Conservation (phyloP, 2,797 vertebrate genomes). For the Petrocephalus schoutedeni region DNA sequence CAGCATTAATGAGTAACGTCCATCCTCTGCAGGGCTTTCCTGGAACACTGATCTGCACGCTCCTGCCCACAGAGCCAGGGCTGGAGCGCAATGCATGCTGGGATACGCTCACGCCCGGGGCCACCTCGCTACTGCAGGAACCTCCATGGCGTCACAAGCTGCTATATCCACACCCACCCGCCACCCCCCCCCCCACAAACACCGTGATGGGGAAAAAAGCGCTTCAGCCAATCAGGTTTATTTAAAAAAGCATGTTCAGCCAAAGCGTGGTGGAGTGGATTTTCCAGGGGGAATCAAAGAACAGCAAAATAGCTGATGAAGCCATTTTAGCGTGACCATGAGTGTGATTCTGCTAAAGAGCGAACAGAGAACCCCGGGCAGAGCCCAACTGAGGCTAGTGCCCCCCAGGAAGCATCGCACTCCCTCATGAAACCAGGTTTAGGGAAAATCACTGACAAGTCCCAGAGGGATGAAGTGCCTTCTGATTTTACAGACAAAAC, state of each 20-base stretch:
- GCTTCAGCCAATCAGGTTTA: not conserved
- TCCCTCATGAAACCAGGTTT: not conserved
- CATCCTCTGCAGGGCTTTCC: conserved; percentile 58
- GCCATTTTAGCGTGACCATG: not conserved
- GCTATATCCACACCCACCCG: not conserved
- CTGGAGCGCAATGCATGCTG: not conserved
- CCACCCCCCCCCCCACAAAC: not conserved
- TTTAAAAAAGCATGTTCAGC: conserved; percentile 2
- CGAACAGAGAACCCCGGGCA: not conserved
- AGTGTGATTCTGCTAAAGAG: not conserved
- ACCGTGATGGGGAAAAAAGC: not conserved
- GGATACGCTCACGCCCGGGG: not conserved
- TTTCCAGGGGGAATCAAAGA: conserved; percentile 9
- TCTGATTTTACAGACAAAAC: not conserved
- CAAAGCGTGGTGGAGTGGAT: not conserved
- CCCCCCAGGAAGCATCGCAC: not conserved
- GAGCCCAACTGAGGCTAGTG: not conserved
- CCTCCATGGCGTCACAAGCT: not conserved
- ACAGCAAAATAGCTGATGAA: conserved; percentile 1
- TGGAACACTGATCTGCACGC: conserved; percentile 55
- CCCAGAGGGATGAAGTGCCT: not conserved
- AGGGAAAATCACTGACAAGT: not conserved
- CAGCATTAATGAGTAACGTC: conserved; percentile 62
- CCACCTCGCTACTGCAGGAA: not conserved
- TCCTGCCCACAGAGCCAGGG: not conserved